Base-by-base conservation (phyloP, 2,797 vertebrate species). In the Acipenser transmontanus region DNA sequence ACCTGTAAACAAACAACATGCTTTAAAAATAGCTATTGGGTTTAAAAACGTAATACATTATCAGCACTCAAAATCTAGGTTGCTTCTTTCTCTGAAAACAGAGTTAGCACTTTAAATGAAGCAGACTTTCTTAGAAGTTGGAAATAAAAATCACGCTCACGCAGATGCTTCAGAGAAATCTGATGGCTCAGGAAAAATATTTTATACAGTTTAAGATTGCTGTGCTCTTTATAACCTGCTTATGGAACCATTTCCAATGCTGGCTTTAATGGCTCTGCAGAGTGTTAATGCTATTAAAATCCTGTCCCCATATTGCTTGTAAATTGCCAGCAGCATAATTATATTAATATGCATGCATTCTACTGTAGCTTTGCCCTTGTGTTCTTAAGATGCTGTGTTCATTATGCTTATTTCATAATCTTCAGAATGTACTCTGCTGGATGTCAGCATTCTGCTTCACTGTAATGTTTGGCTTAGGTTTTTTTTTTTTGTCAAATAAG, bases 271-370 rank as follows among this genome's bases (percentile, higher is more conserved):
- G 47, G 47, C 59, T 13, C 49, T 60, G 50, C 65, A 17, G 47
- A 49, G 57, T 50, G 65, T 11, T 60, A 60, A 66, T 66, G 59
- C 49, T 66, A 66, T 66, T 66, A 66, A 66, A 62, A 63, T 70
- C 59, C 52, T 47, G 34, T 70, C 59, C 64, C 34, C 52, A 57
- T 54, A 63, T 66, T 50, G 50, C 51, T 47, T 62, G 51, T 66
- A 9, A 61, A 57, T 66, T 66, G 56, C 47, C 10, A 63, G 10
- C 66, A 66, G 64, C 64, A 50, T 62, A 57, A 59, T 47, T 70
- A 17, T 49, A 57, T 66, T 62, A 49, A 54, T 12, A 51, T 57
- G 14, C 57, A 49, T 66, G 49, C 34, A 34, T 12, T 60, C n/a
- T 47, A 59, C 17, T 13, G 34, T 34, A 34, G n/a, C 17, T 5